These are phyloP conservation scores for Odontocolon sp. DNA, from an alignment of 2,888 invertebrate species.

Conservation along the genomic window DNA sequence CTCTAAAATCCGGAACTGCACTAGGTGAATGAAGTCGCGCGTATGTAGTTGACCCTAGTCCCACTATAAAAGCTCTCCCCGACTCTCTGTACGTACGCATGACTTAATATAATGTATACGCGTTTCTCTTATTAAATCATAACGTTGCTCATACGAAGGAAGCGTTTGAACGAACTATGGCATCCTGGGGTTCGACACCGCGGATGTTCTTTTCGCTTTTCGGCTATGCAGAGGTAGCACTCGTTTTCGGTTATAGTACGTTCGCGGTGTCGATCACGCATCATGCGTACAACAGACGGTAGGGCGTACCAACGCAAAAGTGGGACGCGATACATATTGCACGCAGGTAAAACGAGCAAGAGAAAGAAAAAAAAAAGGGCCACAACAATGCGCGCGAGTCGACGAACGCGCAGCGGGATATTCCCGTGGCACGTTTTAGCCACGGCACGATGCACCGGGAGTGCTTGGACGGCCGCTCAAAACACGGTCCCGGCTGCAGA, in stretches of 20 bases:
- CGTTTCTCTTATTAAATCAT: slow-evolving; percentile 32
- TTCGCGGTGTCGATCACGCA: slow-evolving; percentile 24
- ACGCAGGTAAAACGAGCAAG: slow-evolving; percentile 49
- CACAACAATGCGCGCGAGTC: slow-evolving; percentile 76
- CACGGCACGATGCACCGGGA: slow-evolving; percentile 63
- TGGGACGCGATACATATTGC: slow-evolving; percentile 35
- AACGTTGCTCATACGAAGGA: slow-evolving; percentile 28
- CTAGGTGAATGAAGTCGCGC: too few relatives aligned
- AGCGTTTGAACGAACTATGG: neutral
- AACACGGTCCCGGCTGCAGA: slow-evolving; percentile 19
- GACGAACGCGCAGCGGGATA: slow-evolving; percentile 72
- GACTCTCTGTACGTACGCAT: neutral
- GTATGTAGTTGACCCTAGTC: too few relatives aligned
- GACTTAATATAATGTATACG: slow-evolving; percentile 29
- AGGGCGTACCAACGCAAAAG: slow-evolving; percentile 34
- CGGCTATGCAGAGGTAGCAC: neutral
- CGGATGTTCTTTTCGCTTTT: slow-evolving; percentile 41
- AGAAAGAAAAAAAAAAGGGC: slow-evolving; percentile 65
- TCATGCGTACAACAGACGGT: neutral
- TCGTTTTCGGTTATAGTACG: neutral
- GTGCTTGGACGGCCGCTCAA: neutral
- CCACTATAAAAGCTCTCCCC: too few relatives aligned
- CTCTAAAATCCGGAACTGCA: too few relatives aligned
- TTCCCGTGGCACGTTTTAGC: slow-evolving; percentile 71
- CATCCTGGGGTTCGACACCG: slow-evolving; percentile 29